Evolutionary conservation across 2,113 vertebrate species (phyloP), one percentile per base, ranked within the genome.

Genomic region (Columba livia): DNA sequence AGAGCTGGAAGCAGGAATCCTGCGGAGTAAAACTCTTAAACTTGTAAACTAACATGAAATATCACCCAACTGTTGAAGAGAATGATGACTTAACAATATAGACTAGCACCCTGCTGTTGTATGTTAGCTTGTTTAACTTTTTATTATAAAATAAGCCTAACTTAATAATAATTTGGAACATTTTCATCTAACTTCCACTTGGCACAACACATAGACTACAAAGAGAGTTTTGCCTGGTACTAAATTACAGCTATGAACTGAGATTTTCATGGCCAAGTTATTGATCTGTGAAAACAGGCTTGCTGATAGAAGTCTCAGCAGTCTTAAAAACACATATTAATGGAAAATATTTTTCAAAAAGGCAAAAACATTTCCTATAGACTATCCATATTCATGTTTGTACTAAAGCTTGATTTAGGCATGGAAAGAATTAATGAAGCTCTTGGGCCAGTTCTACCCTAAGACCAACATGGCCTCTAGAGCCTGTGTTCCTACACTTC

Each of bases 201-300:
- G 20, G 17, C 17, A 60, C 28, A 93, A 86, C 42, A 80, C 50
- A 71, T 24, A 72, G 19, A 88, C 69, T 93, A 26, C 72, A 94
- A 94, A 91, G 44, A 81, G 6, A 83, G 83, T 94, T 97, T 97
- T 97, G 21, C 34, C 57, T 89, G n/a, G 28, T 89, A 89, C 40
- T 81, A 54, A 69, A 90, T 94, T 96, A 95, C 74, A 91, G 29
- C 8, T 69, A 54, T 83, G 38, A 65, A 95, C 53, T 95, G 73
- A 93, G 91, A 89, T 93, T 96, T 96, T 94, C 40, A 94, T 94
- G 42, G 64, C 18, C 56, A 74, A 65, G 32, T 79, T 96, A 94
- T 51, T 83, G 81, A 88, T 70, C 56, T 87, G 42, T 69, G 71
- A 91, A 96, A 96, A 86, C 28, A 91, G 4, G 24, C 29, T 85